A percentile compares a stretch with the other conserved stretches of the same genome.
Evolutionary conservation across 2,888 invertebrate species (phyloP).

Genomic region (Napeogenes inachia): DNA sequence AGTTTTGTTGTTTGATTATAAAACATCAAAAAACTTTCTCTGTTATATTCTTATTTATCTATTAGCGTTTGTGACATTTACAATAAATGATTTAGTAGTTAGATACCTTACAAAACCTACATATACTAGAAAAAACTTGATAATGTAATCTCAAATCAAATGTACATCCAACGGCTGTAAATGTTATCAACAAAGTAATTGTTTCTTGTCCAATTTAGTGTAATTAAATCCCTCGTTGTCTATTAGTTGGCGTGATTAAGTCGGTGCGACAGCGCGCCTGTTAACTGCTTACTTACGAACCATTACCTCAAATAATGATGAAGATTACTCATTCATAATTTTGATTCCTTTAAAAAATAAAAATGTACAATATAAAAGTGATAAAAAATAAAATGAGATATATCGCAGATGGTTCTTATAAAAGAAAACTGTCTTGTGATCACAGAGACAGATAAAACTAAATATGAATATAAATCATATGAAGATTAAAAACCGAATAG

Average conservation of each 20-base stretch:
- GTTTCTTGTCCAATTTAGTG: slow-evolving; percentile 43
- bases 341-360: not conserved
- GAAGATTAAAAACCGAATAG: too few relatives aligned
- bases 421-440: not conserved
- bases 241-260: slow-evolving; percentile 34
- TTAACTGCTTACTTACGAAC: slow-evolving; percentile 67
- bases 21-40: too few relatives aligned
- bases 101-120: too few relatives aligned
- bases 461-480: not conserved
- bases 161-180: not conserved
- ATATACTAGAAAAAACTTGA: too few relatives aligned
- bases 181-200: slow-evolving; percentile 17
- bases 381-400: not conserved
- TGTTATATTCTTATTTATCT: too few relatives aligned
- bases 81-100: too few relatives aligned
- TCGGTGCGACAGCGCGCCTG: slow-evolving; percentile 43
- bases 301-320: slow-evolving; percentile 43
- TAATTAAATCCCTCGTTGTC: slow-evolving; percentile 38
- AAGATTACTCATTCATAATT: not conserved
- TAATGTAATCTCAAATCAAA: not conserved
- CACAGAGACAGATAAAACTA: not conserved
- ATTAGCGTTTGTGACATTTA: too few relatives aligned
- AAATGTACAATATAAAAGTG: not conserved
- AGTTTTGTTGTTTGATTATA: too few relatives aligned
- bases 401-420: not conserved